These are phyloP conservation scores for Parus major DNA, from an alignment of 2,113 vertebrate species.

Conservation along the genomic window DNA sequence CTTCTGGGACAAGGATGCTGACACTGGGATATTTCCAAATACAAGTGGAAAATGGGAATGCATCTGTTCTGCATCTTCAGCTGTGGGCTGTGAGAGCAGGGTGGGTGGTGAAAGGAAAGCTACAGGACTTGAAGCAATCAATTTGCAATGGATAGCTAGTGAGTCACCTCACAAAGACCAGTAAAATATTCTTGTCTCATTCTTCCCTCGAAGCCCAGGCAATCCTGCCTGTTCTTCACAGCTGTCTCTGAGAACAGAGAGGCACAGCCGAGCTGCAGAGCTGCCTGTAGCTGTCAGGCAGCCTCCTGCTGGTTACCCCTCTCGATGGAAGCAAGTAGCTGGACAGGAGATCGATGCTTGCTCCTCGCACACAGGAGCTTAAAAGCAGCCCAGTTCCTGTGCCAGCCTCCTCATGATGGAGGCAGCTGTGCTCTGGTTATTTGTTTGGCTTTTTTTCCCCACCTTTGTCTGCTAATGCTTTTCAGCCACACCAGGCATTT, in stretches of 20 bases:
- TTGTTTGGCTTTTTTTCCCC: background rate
- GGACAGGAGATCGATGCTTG: constrained; percentile 18
- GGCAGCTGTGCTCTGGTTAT: background rate
- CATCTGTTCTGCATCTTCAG: background rate
- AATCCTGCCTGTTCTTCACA: background rate
- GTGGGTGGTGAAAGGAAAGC: background rate
- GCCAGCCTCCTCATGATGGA: background rate
- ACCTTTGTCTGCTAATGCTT: background rate
- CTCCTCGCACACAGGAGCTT: background rate
- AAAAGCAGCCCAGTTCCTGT: background rate
- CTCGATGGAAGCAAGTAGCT: background rate
- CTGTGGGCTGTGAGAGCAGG: background rate
- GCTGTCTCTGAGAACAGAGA: background rate
- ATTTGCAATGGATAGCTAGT: background rate
- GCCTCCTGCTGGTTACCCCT: background rate
- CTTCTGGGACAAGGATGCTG: fast-evolving
- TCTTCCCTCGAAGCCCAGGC: background rate
- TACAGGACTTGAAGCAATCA: background rate
- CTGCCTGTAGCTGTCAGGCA: background rate
- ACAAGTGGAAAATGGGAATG: background rate
- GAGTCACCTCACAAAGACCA: background rate
- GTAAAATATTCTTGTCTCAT: background rate
- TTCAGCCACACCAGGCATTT: background rate
- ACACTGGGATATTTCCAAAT: background rate
- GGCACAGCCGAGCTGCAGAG: background rate